phyloP scores from a whole-genome alignment of 2,888 invertebrate species.

The Timandra comae region DNA sequence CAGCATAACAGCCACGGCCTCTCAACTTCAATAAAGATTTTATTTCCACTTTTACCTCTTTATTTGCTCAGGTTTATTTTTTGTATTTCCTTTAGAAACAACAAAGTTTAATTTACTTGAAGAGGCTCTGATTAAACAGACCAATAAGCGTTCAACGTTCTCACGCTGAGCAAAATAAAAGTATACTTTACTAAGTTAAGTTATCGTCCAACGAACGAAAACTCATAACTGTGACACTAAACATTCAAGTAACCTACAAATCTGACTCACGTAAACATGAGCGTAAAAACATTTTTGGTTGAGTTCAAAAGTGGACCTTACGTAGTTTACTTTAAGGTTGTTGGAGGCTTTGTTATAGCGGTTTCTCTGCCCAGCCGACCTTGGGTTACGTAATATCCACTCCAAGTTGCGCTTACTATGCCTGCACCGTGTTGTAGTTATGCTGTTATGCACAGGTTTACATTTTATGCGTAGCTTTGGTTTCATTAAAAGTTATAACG shows the following conservation, averaged over 20 bases:
- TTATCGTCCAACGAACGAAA: not conserved
- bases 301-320: slow-evolving; percentile 5
- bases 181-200: too few relatives aligned
- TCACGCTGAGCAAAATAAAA: too few relatives aligned
- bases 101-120: too few relatives aligned
- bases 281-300: slow-evolving; percentile 17
- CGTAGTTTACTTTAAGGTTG: slow-evolving; percentile 19
- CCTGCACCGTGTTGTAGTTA: slow-evolving; percentile 1
- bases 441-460: slow-evolving; percentile 5
- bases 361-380: slow-evolving; percentile 32
- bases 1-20: too few relatives aligned
- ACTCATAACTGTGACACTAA: slow-evolving; percentile 12
- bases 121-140: too few relatives aligned
- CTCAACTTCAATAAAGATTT: too few relatives aligned
- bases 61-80: too few relatives aligned
- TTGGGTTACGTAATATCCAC: slow-evolving; percentile 38
- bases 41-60: too few relatives aligned
- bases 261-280: slow-evolving; percentile 22
- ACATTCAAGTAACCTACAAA: slow-evolving; percentile 21
- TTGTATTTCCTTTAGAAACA: too few relatives aligned
- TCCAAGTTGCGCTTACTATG: slow-evolving; percentile 20
- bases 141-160: too few relatives aligned
- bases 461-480: not conserved
- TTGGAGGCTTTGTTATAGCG: slow-evolving; percentile 14
- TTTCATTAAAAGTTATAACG: too few relatives aligned